These are phyloP conservation scores for Tachysurus vachellii DNA, from an alignment of 2,113 vertebrate species.

Conservation along the genomic window DNA sequence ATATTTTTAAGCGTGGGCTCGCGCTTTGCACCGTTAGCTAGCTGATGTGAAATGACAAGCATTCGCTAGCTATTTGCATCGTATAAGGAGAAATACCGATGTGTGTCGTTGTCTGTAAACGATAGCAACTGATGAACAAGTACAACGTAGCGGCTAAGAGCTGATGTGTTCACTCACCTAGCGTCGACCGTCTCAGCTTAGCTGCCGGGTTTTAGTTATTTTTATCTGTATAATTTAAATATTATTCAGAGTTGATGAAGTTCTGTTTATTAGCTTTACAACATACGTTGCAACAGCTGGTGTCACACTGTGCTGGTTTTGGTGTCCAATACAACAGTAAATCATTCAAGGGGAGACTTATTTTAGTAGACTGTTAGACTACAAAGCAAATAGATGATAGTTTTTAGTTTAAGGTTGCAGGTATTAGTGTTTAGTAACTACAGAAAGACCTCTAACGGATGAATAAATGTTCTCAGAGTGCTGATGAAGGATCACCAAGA, in stretches of 20 bases:
- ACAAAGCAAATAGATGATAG: not conserved
- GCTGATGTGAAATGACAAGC: not conserved
- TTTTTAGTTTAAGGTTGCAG: not conserved
- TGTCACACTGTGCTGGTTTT: no score
- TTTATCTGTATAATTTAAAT: not conserved
- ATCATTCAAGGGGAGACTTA: not conserved
- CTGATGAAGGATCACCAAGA: not conserved
- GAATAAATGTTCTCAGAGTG: not conserved
- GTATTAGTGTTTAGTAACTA: not conserved
- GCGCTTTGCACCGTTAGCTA: not conserved
- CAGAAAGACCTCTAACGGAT: not conserved
- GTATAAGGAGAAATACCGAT: not conserved
- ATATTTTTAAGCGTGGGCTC: not conserved
- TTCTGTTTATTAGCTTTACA: not conserved
- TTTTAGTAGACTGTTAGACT: not conserved
- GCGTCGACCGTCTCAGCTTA: no score
- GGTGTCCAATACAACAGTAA: not conserved
- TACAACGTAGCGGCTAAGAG: no score
- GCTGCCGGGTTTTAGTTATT: not conserved
- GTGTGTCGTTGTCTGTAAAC: no score
- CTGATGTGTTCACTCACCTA: no score
- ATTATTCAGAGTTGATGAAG: not conserved
- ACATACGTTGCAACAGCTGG: not conserved
- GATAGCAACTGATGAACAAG: no score
- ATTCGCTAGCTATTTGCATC: not conserved